Evolutionary conservation across 2,888 invertebrate species (phyloP), one percentile per base, ranked within the genome.

Genomic region (Aphodius granarius): DNA sequence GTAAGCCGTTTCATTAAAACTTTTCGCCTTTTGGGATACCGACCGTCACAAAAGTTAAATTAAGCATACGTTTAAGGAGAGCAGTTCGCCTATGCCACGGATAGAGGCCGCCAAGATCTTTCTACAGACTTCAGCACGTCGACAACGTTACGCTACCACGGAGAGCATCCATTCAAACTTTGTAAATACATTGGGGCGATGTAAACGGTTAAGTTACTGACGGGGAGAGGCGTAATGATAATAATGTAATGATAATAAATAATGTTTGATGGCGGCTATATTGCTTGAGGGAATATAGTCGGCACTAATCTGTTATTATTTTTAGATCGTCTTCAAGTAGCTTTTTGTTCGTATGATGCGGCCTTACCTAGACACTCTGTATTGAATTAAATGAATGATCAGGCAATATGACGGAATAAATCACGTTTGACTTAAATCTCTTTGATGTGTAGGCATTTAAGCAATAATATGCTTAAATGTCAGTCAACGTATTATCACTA

Each of bases 1-100:
- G 20, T 68, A 68, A 68, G 68, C 68, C 68, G 68, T 68, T 68
- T 68, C 68, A 68, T 68, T 68, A 68, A 68, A 68, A 68, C 68
- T 68, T 68, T 68, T 68, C 68, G 21, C 68, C 68, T 68, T 68
- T 68, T 19, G 21, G 22, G 68, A 68, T 22, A n/a, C 20, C 21
- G 22, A 68, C 19, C 22, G 21, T 21, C 21, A 22, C 68, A 20
- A n/a, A 68, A 68, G 21, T 68, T 68, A 21, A 68, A 68, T 68
- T 20, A 68, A 68, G 68, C 68, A 68, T 68, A 68, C 16, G 68
- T 22, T 68, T 43, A 43, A 43, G 43, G 9, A 43, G 43, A 6
- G 3, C 43, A 43, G 43, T 43, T 43, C 43, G 43, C 43, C 43
- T 43, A 43, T 43, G 9, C 43, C 13, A 2, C 6, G 43, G 43